Base-by-base conservation (phyloP, 2,113 vertebrate genomes). In the Cinclus mexicanus region DNA sequence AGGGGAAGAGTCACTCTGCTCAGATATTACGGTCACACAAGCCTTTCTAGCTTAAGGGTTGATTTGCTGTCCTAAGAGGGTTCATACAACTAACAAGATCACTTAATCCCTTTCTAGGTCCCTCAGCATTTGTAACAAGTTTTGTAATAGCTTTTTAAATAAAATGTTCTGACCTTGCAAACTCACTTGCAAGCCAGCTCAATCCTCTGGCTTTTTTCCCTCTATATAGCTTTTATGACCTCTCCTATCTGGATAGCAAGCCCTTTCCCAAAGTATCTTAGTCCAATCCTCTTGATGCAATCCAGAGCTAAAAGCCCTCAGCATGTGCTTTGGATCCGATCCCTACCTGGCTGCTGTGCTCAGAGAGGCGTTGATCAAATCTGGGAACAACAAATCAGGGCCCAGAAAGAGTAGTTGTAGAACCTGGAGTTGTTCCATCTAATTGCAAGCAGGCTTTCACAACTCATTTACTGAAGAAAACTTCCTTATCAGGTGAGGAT, bases 401-500 rank as follows among this genome's bases (percentile, higher is more conserved):
- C 80, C 59, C 80, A 90, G 56, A 90, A 95, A 96, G 84, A 69
- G 61, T 39, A 84, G 71, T 77, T 87, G 90, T 76, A 89, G 83
- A 87, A 87, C 55, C 90, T 96, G 95, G 94, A 96, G 41, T 33
- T 72, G 74, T 87, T 96, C 95, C 94, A 95, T 72, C 46, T 94
- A 81, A 94, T 93, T 92, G 88, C 95, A 95, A 96, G 88, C 90
- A 95, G 93, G 80, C 88, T 96, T 95, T 97, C 93, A 92, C 92
- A 97, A 96, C 69, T 94, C 88, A 71, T 94, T 90, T 93, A 81
- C 88, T 69, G 69, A 89, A 94, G 72, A 91, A 96, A 95, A 95
- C 25, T 89, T 96, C 83, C 88, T 94, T 94, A 96, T 96, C 94
- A 96, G 95, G 95, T 97, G 90, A 96, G 86, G 90, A 94, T 94